Base-by-base conservation (phyloP, 2,888 invertebrate species). In the Camponotus fellah region DNA sequence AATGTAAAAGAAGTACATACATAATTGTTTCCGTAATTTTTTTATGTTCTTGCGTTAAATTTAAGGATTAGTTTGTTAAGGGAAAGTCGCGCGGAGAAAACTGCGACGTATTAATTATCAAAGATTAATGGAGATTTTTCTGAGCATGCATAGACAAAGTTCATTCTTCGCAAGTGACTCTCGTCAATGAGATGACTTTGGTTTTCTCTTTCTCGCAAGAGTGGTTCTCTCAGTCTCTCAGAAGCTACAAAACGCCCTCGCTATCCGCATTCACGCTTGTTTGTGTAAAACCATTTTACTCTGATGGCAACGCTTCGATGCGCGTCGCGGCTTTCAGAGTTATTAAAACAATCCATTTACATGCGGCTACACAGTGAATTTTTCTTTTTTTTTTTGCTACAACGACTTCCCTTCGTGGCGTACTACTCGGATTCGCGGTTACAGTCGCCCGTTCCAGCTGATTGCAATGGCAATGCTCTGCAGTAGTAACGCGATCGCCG, bases 331-430 rank as follows among this genome's bases (percentile, higher is more conserved):
- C 91, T 91, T 90, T 91, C 87, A 91, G 86, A 91, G 88, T 90
- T 91, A 91, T 92, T 92, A 91, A 91, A 92, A 91, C 90, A 90
- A 92, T 92, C 90, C 91, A 91, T 90, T 92, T 89, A 88, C 86
- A 79, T 71, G 82, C 46, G 34, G 21, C 65, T 46, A 43, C 66
- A 58, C 46, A 34, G 64, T 58, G 69, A 9, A 56, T 76, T 69
- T 14, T 5, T 32, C 32, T 21, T 32, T 2, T 10, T 17, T 69
- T 80, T 74, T 26, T 56, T 62, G 69, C 72, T 32, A 56, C 58
- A 62, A 53, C 34, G 37, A 65, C 75, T 65, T 65, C 65, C 32
- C 75, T 43, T 17, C 75, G 82, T 10, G 46, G 34, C 81, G 40
- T 32, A 53, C 66, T 40, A 40, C 76, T 58, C 49, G 46, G 26